Percentiles rank a stretch among this genome's conserved stretches.
Evolutionary conservation across 2,888 invertebrate species (phyloP).

Genomic region (Erebia aethiops): DNA sequence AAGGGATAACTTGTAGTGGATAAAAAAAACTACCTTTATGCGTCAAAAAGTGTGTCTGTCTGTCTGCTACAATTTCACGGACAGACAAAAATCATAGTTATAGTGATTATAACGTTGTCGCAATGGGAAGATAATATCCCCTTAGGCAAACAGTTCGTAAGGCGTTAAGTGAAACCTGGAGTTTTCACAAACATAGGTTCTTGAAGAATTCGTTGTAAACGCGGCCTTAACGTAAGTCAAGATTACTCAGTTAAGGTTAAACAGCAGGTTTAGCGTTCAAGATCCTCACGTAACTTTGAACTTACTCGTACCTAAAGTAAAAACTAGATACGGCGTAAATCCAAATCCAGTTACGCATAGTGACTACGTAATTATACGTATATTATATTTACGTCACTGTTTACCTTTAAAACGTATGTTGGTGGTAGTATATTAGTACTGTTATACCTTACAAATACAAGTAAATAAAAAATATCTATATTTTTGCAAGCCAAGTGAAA

Average conservation of each 20-base stretch:
- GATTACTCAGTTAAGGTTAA: constrained; percentile 29
- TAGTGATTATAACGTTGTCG: too few relatives aligned
- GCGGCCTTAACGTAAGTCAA: constrained; percentile 23
- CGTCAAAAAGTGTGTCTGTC: too few relatives aligned
- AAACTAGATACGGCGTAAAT: not conserved
- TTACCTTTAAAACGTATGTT: not conserved
- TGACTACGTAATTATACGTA: not conserved
- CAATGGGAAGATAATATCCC: too few relatives aligned
- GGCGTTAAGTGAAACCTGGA: too few relatives aligned
- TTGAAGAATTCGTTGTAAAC: too few relatives aligned
- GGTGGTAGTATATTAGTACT: not conserved
- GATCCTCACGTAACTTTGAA: constrained; percentile 19
- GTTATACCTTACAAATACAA: not conserved
- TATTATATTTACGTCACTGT: not conserved
- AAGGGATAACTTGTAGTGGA: too few relatives aligned
- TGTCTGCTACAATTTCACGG: too few relatives aligned
- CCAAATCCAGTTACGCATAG: constrained; percentile 1
- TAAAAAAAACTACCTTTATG: too few relatives aligned
- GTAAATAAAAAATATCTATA: not conserved
- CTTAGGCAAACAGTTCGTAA: too few relatives aligned
- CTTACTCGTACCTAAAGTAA: not conserved
- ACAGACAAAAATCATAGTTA: too few relatives aligned
- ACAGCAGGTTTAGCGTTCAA: constrained; percentile 10
- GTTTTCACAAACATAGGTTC: too few relatives aligned
- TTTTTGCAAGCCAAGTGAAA: not conserved